Base-by-base conservation (phyloP, 2,113 vertebrate genomes). In the Todiramphus saurophagus region DNA sequence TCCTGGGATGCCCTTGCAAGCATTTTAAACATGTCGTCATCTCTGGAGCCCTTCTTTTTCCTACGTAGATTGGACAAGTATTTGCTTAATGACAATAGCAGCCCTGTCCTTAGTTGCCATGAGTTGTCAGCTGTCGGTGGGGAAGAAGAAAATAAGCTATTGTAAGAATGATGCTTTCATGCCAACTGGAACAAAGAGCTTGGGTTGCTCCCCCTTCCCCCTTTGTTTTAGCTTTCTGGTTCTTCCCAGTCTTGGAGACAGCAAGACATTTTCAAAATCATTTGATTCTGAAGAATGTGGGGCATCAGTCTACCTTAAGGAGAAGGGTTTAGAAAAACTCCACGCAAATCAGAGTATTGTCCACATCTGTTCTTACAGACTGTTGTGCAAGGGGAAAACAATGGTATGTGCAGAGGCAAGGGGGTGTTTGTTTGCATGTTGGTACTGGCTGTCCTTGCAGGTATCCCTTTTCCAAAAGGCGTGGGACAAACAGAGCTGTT, bases 181-280 rank as follows among this genome's bases (percentile, higher is more conserved):
- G 94, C 96, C 96, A 96, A 91, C 94, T 96, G 93, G 96, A 97
- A 95, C 95, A 97, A 97, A 97, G 96, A 84, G 69, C 81, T 73
- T 85, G 94, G 78, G 77, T 91, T 94, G 35, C 62, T 96, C 70
- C 77, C 95, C 74, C 81, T 95, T 91, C 39, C 89, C 94, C 44
- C 53, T 97, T 97, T 97, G 96, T 97, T 93, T 96, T 23, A 96
- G 89, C 66, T 72, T 95, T 89, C 91, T 96, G 84, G 89, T 94
- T 97, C 62, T 94, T 93, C 91, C 94, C 94, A 87, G 91, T 69
- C 87, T 82, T 69, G 89, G 93, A 94, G 91, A 59, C 69, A 87
- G 74, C 37, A 51, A 50, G 69, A 33, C 21, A 37, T 91, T 96
- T 84, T 91, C 48, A 43, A 84, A 82, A 79, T 66, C 53, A 27